Percentiles rank a stretch among this genome's conserved stretches.
Conservation (phyloP, 2,113 vertebrate species). For the Gymnarchus niloticus region DNA sequence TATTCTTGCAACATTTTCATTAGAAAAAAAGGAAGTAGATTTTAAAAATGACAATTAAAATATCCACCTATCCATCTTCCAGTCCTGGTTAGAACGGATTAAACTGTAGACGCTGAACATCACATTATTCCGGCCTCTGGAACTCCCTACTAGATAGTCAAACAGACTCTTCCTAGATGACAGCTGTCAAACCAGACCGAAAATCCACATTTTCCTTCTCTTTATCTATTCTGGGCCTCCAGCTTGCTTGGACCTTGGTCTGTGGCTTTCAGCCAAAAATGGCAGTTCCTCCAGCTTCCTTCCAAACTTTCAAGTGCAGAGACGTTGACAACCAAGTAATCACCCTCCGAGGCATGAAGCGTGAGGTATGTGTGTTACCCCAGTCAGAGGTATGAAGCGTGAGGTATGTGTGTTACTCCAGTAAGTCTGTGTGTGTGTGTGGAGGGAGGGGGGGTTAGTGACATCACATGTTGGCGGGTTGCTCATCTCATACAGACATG, state of each 20-base stretch:
- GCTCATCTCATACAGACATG: neutral
- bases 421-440: neutral
- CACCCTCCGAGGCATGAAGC: too few relatives aligned
- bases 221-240: neutral
- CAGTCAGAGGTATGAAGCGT: too few relatives aligned
- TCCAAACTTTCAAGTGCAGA: neutral
- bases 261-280: neutral
- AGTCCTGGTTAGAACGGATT: too few relatives aligned
- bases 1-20: too few relatives aligned
- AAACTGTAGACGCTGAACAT: too few relatives aligned
- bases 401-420: too few relatives aligned
- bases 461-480: neutral
- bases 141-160: neutral
- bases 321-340: neutral
- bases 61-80: too few relatives aligned
- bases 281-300: neutral
- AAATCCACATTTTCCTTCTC: neutral
- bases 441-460: neutral
- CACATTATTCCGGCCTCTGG: neutral
- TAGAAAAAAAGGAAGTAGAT: too few relatives aligned
- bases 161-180: neutral
- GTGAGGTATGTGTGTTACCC: too few relatives aligned
- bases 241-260: neutral
- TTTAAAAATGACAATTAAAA: too few relatives aligned
- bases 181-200: neutral